A percentile compares a stretch with the other conserved stretches of the same genome.
Conservation (phyloP, 2,888 invertebrate species). For the Dichetophora obliterata region DNA sequence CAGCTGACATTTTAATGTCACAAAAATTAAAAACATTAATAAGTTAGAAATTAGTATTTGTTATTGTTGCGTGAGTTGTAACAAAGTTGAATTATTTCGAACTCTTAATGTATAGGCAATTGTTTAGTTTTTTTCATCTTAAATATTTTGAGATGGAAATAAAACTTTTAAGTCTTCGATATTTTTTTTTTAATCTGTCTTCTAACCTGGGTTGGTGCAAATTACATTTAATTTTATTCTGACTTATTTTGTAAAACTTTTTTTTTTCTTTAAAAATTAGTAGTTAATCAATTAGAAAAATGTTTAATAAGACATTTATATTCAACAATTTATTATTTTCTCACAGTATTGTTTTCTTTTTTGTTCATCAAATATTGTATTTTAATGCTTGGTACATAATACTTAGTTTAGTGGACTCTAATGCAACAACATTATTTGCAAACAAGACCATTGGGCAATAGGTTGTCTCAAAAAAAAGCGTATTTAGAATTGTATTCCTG, state of each 20-base stretch:
- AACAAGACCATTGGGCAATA: neutral
- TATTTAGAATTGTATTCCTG: constrained; percentile 34
- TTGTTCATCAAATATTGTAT: constrained; percentile 54
- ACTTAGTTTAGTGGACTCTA: constrained; percentile 29
- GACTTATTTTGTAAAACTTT: neutral
- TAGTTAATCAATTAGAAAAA: neutral
- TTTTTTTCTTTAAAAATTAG: constrained; percentile 3
- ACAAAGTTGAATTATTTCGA: constrained; percentile 9
- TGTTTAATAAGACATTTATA: constrained; percentile 8
- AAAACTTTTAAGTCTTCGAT: constrained; percentile 7
- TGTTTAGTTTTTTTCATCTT: neutral
- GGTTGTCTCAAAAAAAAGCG: neutral
- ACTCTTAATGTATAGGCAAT: constrained; percentile 1
- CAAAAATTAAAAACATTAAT: constrained; percentile 9
- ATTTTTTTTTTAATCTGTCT: neutral
- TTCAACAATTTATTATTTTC: neutral
- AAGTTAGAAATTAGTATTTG: constrained; percentile 7
- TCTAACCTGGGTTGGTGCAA: neutral
- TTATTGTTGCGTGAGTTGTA: neutral
- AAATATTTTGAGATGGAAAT: neutral
- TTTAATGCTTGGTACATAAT: constrained; percentile 23
- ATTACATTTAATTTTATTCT: constrained; percentile 1
- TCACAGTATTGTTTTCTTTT: constrained; percentile 48
- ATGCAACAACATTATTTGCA: neutral
- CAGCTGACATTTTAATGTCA: constrained; percentile 5